phyloP scores from a whole-genome alignment of 2,113 vertebrate species.

The Mola mola region DNA sequence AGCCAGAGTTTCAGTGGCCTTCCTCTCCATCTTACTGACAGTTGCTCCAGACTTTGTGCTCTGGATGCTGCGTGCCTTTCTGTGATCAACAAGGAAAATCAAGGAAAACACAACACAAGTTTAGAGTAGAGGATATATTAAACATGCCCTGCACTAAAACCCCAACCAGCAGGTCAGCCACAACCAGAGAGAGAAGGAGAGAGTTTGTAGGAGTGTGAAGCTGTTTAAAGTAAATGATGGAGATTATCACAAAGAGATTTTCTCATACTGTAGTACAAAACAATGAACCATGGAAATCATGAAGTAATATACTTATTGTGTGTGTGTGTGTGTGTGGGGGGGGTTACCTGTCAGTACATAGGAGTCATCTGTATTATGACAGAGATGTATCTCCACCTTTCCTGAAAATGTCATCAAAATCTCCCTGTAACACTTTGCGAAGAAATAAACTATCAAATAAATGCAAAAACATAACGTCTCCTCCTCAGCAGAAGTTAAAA shows the following conservation, averaged over 20 bases:
- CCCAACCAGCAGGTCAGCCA: slow-evolving; percentile 40
- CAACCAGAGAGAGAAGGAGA: slow-evolving; percentile 41
- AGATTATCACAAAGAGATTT: slow-evolving; percentile 48
- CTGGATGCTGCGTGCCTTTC: slow-evolving; percentile 27
- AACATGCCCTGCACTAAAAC: slow-evolving; percentile 21
- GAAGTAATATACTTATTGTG: too few relatives aligned
- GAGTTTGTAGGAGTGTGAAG: slow-evolving; percentile 45
- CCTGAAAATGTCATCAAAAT: too few relatives aligned
- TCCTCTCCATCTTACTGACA: slow-evolving; percentile 1
- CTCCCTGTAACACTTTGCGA: too few relatives aligned
- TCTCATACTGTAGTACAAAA: slow-evolving; percentile 21
- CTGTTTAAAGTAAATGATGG: slow-evolving; percentile 42
- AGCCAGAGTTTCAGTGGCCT: not conserved
- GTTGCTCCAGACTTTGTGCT: not conserved
- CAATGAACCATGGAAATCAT: too few relatives aligned
- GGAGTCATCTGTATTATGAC: too few relatives aligned
- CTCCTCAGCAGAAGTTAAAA: too few relatives aligned
- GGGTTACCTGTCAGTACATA: too few relatives aligned
- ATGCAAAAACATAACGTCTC: too few relatives aligned
- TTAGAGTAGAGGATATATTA: slow-evolving; percentile 54
- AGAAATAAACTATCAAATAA: too few relatives aligned
- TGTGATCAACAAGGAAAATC: slow-evolving; percentile 41
- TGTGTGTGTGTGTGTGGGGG: too few relatives aligned
- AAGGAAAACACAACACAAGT: slow-evolving; percentile 55
- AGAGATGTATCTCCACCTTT: too few relatives aligned